phyloP scores from a whole-genome alignment of 2,113 vertebrate species.

The Spermophilus dauricus region DNA sequence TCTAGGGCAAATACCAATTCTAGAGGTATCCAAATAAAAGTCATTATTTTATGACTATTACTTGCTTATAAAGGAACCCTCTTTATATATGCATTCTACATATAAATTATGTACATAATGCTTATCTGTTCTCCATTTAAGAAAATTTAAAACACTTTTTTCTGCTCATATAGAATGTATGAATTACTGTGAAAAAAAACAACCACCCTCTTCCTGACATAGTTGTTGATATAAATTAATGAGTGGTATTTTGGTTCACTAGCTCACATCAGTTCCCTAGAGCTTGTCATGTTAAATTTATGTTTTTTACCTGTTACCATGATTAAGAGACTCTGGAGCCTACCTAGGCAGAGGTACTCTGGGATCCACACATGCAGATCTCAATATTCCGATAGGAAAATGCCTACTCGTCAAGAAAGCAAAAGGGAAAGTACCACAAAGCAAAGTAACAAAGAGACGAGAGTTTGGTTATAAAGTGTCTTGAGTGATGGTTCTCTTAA shows the following conservation, averaged over 20 bases:
- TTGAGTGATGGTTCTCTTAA: not conserved
- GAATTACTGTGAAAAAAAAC: not conserved
- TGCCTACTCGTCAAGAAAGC: not conserved
- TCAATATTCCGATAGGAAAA: not conserved
- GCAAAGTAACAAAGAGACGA: not conserved
- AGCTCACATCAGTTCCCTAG: not conserved
- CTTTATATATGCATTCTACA: not conserved
- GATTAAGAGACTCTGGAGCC: not conserved
- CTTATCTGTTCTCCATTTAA: not conserved
- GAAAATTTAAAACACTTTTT: not conserved
- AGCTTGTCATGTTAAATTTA: not conserved
- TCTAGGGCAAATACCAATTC: not conserved
- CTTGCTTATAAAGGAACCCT: not conserved
- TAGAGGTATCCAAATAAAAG: not conserved
- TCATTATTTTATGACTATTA: not conserved
- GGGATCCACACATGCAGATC: not conserved
- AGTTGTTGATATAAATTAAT: not conserved
- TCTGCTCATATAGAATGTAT: not conserved
- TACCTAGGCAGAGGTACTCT: not conserved
- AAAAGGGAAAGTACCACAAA: not conserved
- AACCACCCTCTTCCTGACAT: not conserved
- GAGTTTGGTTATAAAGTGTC: not conserved
- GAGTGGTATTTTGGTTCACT: not conserved
- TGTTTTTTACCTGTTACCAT: not conserved
- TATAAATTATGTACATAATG: not conserved